These are phyloP conservation scores for Melanotaenia boesemani DNA, from an alignment of 2,797 vertebrate genomes.

Conservation along the genomic window DNA sequence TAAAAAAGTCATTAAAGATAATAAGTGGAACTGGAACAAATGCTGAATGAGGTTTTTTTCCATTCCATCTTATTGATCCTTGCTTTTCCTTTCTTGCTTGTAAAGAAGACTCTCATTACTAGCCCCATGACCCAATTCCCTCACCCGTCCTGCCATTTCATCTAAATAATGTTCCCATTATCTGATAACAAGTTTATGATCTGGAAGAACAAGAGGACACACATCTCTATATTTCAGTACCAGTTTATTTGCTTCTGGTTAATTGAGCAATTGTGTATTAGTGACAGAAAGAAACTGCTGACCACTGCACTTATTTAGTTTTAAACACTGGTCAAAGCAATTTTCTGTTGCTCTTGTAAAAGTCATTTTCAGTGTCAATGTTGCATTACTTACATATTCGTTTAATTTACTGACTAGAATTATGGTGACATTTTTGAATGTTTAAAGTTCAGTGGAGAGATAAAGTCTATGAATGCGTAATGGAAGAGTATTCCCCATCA, in stretches of 20 bases:
- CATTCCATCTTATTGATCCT: background rate
- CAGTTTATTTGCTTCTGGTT: slow-evolving; percentile 24
- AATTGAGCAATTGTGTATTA: slow-evolving; percentile 32
- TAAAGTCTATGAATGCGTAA: slow-evolving; percentile 23
- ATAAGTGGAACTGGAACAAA: slow-evolving; percentile 26
- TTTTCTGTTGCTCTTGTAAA: background rate
- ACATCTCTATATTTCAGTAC: slow-evolving; percentile 20
- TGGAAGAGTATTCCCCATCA: slow-evolving; percentile 11
- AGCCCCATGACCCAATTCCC: slow-evolving; percentile 35
- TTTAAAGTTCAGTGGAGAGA: slow-evolving; percentile 28
- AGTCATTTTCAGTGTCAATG: slow-evolving; percentile 1
- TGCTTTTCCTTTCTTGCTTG: slow-evolving; percentile 7
- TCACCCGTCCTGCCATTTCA: slow-evolving; percentile 36
- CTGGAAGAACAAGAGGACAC: slow-evolving; percentile 29
- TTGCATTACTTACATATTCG: slow-evolving; percentile 6
- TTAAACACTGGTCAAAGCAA: background rate
- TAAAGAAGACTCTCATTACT: slow-evolving; percentile 8
- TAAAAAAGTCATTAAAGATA: background rate
- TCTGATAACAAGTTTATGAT: slow-evolving; percentile 30
- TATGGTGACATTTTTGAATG: slow-evolving; percentile 47
- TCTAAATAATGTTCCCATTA: slow-evolving; percentile 22
- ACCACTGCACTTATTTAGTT: background rate
- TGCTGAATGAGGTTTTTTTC: background rate
- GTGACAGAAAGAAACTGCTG: slow-evolving; percentile 11
- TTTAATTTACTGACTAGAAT: slow-evolving; percentile 59